Conservation (phyloP, 2,888 invertebrate species). For the Leptinotarsa peninsularis region DNA sequence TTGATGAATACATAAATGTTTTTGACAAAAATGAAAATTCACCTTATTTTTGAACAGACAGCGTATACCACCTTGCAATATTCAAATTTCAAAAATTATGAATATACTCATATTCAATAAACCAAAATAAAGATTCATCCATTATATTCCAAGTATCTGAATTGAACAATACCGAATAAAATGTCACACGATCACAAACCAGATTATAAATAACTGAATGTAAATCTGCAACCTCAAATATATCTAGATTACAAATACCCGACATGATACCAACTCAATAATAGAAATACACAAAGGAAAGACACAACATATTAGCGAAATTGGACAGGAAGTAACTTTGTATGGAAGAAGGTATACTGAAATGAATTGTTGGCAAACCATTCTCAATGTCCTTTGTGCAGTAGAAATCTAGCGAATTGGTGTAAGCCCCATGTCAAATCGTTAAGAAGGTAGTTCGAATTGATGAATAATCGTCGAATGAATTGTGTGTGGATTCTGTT, state of each 20-base stretch:
- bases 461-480: slow-evolving; percentile 53
- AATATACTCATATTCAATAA: too few species aligned
- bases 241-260: slow-evolving; percentile 17
- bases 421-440: slow-evolving; percentile 54
- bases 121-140: too few species aligned
- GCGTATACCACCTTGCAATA: too few species aligned
- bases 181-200: neutral
- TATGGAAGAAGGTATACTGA: slow-evolving; percentile 27
- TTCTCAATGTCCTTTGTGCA: slow-evolving; percentile 43
- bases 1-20: too few species aligned
- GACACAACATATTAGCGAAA: slow-evolving; percentile 24
- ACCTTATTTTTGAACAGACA: too few species aligned
- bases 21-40: too few species aligned
- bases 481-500: slow-evolving; percentile 13
- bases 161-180: neutral
- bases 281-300: slow-evolving; percentile 3
- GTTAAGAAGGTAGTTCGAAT: slow-evolving; percentile 55
- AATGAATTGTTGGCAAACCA: slow-evolving; percentile 39
- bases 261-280: slow-evolving; percentile 19
- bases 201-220: slow-evolving; percentile 1
- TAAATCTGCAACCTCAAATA: slow-evolving; percentile 18
- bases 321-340: slow-evolving; percentile 39
- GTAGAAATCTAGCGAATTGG: slow-evolving; percentile 44
- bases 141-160: neutral
- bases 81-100: too few species aligned